phyloP scores from a whole-genome alignment of 2,113 vertebrate species.

The Macquaria australasica region DNA sequence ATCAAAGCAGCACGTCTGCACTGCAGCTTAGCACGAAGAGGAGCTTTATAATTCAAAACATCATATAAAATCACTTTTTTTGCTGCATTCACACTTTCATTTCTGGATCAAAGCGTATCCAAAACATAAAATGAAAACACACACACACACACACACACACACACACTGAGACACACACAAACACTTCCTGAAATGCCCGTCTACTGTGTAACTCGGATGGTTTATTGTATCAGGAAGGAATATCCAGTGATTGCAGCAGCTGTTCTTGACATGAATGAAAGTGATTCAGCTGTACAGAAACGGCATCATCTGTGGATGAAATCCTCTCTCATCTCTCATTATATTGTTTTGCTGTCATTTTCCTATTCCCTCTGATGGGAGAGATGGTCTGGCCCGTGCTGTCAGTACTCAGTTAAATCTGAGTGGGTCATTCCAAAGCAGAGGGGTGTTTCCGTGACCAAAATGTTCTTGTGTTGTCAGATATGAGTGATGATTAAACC shows the following conservation, averaged over 20 bases:
- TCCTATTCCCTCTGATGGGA: not conserved
- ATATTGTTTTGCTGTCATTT: not conserved
- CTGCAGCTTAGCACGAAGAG: not conserved
- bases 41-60: constrained; percentile 5
- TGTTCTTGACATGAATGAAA: not conserved
- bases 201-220: not conserved
- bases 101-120: constrained; percentile 23
- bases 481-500: not conserved
- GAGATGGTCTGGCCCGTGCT: not conserved
- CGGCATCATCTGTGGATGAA: constrained; percentile 13
- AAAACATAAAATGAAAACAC: constrained; percentile 12
- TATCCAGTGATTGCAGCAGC: not conserved
- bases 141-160: not conserved
- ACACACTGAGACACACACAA: not conserved
- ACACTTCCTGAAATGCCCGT: constrained; percentile 20
- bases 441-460: not conserved
- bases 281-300: constrained; percentile 9
- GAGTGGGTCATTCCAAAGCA: not conserved
- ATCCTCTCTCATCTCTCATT: not conserved
- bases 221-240: constrained; percentile 10
- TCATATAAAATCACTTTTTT: constrained; percentile 1
- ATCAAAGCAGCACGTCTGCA: not conserved
- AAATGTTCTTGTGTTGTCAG: not conserved
- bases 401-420: not conserved
- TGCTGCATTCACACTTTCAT: constrained; percentile 14